Base-by-base conservation (phyloP, 2,797 vertebrate genomes). In the Triplophysa bombifrons region DNA sequence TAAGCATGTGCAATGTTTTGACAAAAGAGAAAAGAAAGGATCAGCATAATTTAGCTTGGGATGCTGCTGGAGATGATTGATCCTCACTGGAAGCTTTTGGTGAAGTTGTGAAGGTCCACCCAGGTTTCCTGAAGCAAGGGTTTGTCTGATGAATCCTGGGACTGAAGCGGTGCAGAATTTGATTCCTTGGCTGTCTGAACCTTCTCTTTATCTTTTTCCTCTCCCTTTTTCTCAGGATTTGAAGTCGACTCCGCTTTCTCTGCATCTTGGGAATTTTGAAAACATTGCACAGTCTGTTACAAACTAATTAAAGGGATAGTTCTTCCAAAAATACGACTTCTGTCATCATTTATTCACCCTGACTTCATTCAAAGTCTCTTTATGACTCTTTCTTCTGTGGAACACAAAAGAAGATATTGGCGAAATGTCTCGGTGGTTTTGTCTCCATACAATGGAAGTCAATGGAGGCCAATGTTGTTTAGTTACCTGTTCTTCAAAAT, bases 71-170 rank as follows among this genome's bases (percentile, higher is more conserved):
- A 53, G 25, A 51, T 44, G 6, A 17, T 10, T 17, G 3, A 16
- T 5, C 79, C 95, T 95, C 90, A 98, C 96, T 97, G 95, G 88
- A 99, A 99, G 87, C 95, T 96, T 82, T 93, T 88, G 81, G 90
- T 90, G 85, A 98, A 97, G 86, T 97, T 95, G 67, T 96, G 91
- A 85, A 95, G 90, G 79, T 95, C 92, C 78, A 99, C 85, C 97
- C 97, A 98, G 30, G 91, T 93, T 89, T 95, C 91, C 83, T 86
- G 92, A 64, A 93, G 88, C 74, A 86, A 14, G 0, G 84, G 60
- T 77, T 82, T 91, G 0, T 90, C 81, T 69, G 84, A 75, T 0
- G 41, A 0, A 13, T 92, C 89, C 44, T 89, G 87, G 1, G 87
- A 87, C 82, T 89, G 90, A 63, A 87, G 78, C 25, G 22, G 80